Conservation (phyloP, 1,140 invertebrate genomes). For the Drosophila cardini region DNA sequence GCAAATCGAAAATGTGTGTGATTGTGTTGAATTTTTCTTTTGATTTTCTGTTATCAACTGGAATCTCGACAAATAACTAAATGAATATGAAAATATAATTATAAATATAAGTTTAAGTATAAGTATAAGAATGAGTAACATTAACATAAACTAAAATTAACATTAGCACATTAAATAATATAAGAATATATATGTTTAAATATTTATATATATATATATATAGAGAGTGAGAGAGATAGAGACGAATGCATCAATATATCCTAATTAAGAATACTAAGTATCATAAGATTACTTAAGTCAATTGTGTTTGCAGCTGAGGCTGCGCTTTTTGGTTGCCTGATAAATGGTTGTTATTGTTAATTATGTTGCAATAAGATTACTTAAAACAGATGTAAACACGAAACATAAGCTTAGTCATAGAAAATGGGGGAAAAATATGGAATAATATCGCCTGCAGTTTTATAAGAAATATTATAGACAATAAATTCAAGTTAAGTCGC, state of each 20-base stretch:
- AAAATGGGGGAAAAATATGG: conserved; percentile 43
- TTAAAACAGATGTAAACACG: conserved; percentile 75
- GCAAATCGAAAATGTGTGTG: background rate
- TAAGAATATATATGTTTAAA: conserved; percentile 1
- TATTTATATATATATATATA: background rate
- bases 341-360: conserved; percentile 21
- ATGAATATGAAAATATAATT: conserved; percentile 20
- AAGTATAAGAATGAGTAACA: conserved; percentile 24
- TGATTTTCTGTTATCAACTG: conserved; percentile 28
- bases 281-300: conserved; percentile 51
- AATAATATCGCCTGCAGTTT: conserved; percentile 13
- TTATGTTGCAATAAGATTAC: conserved; percentile 51
- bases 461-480: conserved; percentile 14
- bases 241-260: conserved; percentile 51
- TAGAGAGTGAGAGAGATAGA: conserved; percentile 14
- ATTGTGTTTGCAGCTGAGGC: conserved; percentile 51
- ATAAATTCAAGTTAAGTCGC: conserved; percentile 31
- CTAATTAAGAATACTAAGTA: conserved; percentile 50
- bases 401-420: conserved; percentile 71
- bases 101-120: conserved; percentile 20
- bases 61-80: conserved; percentile 24
- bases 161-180: conserved; percentile 51
- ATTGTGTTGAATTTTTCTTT: too few relatives aligned
- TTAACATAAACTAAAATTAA: conserved; percentile 52
- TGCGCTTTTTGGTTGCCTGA: conserved; percentile 65